Evolutionary conservation across 2,113 vertebrate genomes (phyloP), one percentile per base, ranked within the genome.

Genomic region (Dissostichus mawsoni): DNA sequence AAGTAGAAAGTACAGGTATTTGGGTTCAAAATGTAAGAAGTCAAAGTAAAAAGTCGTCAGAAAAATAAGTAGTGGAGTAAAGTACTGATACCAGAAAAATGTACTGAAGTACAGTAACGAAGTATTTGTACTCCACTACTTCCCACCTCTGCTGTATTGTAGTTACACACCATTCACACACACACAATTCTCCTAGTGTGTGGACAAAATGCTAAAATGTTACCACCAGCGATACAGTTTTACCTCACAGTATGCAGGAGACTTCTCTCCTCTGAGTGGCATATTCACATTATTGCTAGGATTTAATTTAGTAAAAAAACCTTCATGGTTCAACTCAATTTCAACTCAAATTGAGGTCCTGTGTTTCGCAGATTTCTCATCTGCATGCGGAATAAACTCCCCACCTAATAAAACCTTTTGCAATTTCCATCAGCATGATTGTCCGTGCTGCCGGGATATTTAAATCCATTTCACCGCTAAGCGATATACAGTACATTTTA

Each of bases 401-500:
- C 25, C 33, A 58, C 17, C n/a, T 61, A 18, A 55, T 52, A 64
- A 76, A 71, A 58, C 11, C 48, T 23, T 29, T 65, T 47, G 44
- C 72, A 66, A 55, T 59, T 73, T 77, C 33, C 55, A 70, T 57
- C 56, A 51, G 29, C 18, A 3, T 18, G 56, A 76, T 67, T 70
- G 62, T 75, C 59, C 74, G 66, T 56, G 18, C 63, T 57, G 63
- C 59, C 62, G 47, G 33, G 41, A 80, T 80, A 76, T 80, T 85
- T 79, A 69, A 50, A 78, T 78, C 47, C 69, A 13, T 88, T 82
- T 70, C 45, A n/a, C 63, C 70, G 74, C 50, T 74, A 20, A 23
- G 64, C n/a, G 4, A 61, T 50, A 51, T 12, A 52, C 23, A 53
- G 62, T 81, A 64, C 82, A 77, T 88, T 86, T 86, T 75, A 83